These are phyloP conservation scores for Euwallacea fornicatus DNA, from an alignment of 1,140 invertebrate species.

Conservation along the genomic window DNA sequence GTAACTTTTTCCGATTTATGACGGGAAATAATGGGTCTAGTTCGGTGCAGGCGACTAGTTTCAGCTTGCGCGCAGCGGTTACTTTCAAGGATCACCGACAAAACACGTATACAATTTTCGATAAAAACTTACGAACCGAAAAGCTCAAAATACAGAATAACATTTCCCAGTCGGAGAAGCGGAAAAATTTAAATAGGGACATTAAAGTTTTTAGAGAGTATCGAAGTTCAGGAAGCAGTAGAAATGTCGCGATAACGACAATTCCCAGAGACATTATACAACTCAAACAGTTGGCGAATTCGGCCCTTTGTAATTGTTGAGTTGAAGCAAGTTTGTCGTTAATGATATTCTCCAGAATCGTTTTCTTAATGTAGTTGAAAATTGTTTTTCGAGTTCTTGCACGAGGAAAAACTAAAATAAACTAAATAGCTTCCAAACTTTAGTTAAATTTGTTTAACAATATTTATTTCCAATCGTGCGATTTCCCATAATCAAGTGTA, in stretches of 20 bases:
- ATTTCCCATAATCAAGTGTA: no score
- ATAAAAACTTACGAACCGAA: no score
- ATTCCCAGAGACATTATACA: not conserved
- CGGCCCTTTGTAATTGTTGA: not conserved
- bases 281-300: not conserved
- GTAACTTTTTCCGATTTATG: no score
- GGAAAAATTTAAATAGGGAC: slow-evolving; percentile 1
- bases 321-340: not conserved
- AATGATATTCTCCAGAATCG: not conserved
- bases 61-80: no score
- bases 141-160: not conserved
- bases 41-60: no score
- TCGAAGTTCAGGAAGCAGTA: not conserved
- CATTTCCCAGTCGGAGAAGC: not conserved
- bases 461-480: no score
- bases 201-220: not conserved
- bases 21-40: no score
- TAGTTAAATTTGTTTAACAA: no score
- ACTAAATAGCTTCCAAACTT: no score
- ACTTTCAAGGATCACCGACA: no score
- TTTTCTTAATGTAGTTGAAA: not conserved
- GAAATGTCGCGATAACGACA: not conserved
- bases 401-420: no score
- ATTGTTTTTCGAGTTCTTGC: not conserved
- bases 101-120: no score